These are phyloP conservation scores for Opisthograptis luteolata DNA, from an alignment of 2,888 invertebrate genomes.

Conservation along the genomic window DNA sequence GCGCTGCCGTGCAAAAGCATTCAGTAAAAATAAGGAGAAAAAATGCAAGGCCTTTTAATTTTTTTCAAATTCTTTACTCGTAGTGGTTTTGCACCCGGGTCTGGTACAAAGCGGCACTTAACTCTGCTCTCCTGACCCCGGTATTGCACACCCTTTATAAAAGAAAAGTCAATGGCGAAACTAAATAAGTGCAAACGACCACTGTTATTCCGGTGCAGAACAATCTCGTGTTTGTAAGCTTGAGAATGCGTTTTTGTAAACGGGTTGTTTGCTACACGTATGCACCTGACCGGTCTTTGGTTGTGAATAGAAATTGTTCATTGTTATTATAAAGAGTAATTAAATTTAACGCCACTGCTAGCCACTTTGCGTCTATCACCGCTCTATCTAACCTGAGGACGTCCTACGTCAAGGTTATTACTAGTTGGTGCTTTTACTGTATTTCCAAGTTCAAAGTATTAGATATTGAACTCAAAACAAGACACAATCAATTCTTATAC, in stretches of 20 bases:
- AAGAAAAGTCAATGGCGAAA: conserved; percentile 50
- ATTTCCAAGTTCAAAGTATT: too few relatives aligned
- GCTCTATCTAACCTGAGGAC: too few relatives aligned
- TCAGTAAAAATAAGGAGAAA: conserved; percentile 61
- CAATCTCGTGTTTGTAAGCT: conserved; percentile 18
- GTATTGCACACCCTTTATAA: conserved; percentile 46
- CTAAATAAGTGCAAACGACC: conserved; percentile 52
- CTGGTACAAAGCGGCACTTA: conserved; percentile 66
- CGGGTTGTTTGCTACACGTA: conserved; percentile 1
- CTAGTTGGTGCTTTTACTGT: too few relatives aligned
- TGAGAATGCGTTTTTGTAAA: conserved; percentile 5
- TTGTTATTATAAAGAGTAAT: too few relatives aligned
- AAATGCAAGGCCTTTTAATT: conserved; percentile 58
- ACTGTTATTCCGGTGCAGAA: conserved; percentile 23
- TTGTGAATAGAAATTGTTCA: too few relatives aligned
- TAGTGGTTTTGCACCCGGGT: conserved; percentile 58
- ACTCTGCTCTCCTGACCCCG: conserved; percentile 57
- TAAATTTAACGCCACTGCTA: too few relatives aligned
- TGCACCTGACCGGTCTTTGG: neutral
- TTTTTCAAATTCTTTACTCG: conserved; percentile 31
- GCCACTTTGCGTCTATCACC: too few relatives aligned
- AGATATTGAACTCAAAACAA: too few relatives aligned
- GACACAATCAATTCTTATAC: too few relatives aligned
- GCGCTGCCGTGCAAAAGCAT: conserved; percentile 66
- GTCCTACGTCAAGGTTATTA: too few relatives aligned